Evolutionary conservation across 2,888 invertebrate genomes (phyloP).

Genomic region (Unio pictorum): DNA sequence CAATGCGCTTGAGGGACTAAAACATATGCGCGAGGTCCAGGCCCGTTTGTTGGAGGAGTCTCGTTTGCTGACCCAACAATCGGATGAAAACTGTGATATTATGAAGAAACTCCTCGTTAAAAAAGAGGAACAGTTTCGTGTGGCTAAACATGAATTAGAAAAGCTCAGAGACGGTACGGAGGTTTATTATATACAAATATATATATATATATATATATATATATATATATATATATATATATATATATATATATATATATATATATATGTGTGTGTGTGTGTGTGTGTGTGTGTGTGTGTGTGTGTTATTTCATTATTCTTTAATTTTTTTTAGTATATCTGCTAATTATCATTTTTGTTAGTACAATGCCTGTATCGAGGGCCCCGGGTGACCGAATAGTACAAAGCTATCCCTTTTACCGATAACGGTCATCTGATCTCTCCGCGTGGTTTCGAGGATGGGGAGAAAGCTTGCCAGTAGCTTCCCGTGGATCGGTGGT

Average conservation of each 20-base stretch:
- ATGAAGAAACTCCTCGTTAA: slow-evolving; percentile 20
- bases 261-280: no score
- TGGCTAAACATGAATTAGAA: slow-evolving; percentile 15
- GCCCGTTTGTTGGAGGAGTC: slow-evolving; percentile 25
- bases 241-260: no score
- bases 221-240: no score
- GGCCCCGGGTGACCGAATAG: background rate
- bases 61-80: slow-evolving; percentile 26
- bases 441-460: no score
- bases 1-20: slow-evolving; percentile 32
- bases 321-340: background rate
- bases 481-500: no score
- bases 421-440: slow-evolving; percentile 20
- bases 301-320: background rate
- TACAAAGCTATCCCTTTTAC: background rate
- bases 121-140: slow-evolving; percentile 22
- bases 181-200: background rate
- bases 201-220: no score
- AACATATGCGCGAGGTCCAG: slow-evolving; percentile 24
- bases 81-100: slow-evolving; percentile 20
- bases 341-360: background rate
- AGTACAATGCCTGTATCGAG: background rate
- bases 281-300: background rate
- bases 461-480: no score
- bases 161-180: slow-evolving; percentile 17